Conservation (phyloP, 2,113 vertebrate species). For the Microtus montanus region DNA sequence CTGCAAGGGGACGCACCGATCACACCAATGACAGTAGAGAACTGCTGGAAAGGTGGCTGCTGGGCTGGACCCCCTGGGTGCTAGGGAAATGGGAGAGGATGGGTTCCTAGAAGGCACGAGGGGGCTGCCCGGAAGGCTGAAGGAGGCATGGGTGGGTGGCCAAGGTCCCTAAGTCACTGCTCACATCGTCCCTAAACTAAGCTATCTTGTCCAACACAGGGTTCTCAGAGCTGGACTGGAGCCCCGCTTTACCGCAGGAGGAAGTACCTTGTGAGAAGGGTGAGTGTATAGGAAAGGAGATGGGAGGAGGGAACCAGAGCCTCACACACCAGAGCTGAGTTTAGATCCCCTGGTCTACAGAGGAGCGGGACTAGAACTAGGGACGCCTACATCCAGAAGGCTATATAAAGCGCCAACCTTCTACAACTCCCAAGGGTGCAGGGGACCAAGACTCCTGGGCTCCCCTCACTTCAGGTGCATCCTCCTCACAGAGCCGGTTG, state of each 20-base stretch:
- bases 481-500: conserved; percentile 53
- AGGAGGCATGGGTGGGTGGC: not conserved
- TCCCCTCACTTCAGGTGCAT: not conserved
- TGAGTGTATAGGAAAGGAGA: conserved; percentile 23
- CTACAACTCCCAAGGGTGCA: not conserved
- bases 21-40: not conserved
- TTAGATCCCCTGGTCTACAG: not conserved
- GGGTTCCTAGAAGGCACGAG: not conserved
- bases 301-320: not conserved
- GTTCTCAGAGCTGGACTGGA: conserved; percentile 46
- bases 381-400: not conserved
- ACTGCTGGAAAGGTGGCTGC: conserved; percentile 56
- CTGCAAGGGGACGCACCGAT: conserved; percentile 41
- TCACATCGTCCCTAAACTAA: not conserved
- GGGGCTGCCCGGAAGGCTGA: too few species aligned
- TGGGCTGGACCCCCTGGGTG: not conserved
- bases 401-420: not conserved
- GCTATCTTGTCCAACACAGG: not conserved
- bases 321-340: not conserved
- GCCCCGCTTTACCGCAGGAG: not conserved
- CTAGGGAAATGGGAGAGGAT: not conserved
- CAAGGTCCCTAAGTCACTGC: not conserved
- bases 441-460: not conserved
- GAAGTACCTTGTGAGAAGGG: conserved; percentile 41
- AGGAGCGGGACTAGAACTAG: not conserved